Evolutionary conservation across 2,113 vertebrate species (phyloP).

Genomic region (Philantomba maxwellii): DNA sequence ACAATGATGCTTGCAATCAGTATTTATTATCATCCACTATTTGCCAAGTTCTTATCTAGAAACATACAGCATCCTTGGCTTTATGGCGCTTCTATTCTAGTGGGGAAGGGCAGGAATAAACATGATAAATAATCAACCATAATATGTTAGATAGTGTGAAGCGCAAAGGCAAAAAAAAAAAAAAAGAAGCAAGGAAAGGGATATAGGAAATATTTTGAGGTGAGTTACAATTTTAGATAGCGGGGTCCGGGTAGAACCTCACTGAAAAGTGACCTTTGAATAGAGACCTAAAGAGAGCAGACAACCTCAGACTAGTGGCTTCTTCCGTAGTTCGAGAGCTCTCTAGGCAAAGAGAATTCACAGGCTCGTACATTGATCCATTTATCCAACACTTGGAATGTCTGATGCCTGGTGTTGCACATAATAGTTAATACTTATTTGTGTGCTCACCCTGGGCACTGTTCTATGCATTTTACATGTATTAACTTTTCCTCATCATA

Average conservation of each 20-base stretch:
- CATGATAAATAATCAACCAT: not conserved
- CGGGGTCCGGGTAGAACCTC: not conserved
- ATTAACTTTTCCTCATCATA: not conserved
- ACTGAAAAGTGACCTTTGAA: not conserved
- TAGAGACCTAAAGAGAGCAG: not conserved
- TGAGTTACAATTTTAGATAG: not conserved
- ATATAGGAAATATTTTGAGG: not conserved
- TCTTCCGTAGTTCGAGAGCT: not conserved
- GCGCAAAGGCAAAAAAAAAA: not conserved
- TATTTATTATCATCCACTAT: conserved; percentile 5
- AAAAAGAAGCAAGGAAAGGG: not conserved
- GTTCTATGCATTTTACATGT: not conserved
- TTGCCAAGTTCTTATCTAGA: conserved; percentile 12
- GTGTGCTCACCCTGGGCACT: not conserved
- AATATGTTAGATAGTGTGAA: not conserved
- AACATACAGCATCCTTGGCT: not conserved
- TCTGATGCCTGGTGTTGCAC: not conserved
- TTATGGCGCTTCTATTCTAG: not conserved
- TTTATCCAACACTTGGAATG: not conserved
- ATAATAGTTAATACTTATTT: not conserved
- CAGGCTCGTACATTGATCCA: not conserved
- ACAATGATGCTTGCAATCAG: not conserved
- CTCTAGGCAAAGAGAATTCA: not conserved
- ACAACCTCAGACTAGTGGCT: not conserved
- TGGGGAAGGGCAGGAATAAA: not conserved